These are phyloP conservation scores for Allacma fusca DNA, from an alignment of 2,888 invertebrate species.

Conservation along the genomic window DNA sequence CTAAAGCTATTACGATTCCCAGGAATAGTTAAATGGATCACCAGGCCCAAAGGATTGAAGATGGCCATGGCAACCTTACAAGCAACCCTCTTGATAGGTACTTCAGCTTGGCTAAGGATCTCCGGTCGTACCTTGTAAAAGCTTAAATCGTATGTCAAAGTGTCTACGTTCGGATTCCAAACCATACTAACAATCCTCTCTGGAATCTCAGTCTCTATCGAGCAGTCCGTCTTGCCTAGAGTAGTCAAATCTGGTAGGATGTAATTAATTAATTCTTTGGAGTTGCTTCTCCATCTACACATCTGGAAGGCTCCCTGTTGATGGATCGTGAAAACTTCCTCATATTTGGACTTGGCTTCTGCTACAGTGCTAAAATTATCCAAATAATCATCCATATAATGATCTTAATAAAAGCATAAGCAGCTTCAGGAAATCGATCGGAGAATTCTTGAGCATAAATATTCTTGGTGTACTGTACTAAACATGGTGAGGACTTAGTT, in stretches of 20 bases:
- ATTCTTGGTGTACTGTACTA: conserved; percentile 22
- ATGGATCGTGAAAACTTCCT: background rate
- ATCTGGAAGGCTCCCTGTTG: background rate
- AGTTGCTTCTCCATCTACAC: background rate
- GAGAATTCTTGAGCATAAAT: conserved; percentile 9
- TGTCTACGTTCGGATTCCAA: conserved; percentile 39
- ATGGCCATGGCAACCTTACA: conserved; percentile 56
- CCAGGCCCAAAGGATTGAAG: conserved; percentile 62
- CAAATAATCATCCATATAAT: conserved; percentile 37
- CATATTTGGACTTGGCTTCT: conserved; percentile 40
- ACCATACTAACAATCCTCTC: conserved; percentile 40
- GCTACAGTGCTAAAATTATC: background rate
- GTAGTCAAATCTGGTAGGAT: background rate
- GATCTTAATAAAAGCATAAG: background rate
- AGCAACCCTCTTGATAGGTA: conserved; percentile 59
- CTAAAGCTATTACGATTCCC: too few species aligned
- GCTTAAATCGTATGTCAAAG: conserved; percentile 32
- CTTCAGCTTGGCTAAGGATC: background rate
- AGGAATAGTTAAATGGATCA: conserved; percentile 54
- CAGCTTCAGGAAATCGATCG: conserved; percentile 18
- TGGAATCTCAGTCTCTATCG: background rate
- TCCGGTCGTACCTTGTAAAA: conserved; percentile 11
- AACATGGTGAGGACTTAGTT: conserved; percentile 18
- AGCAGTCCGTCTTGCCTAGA: background rate
- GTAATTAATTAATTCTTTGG: background rate